Conservation (phyloP, 2,113 vertebrate species). For the Plestiodon gilberti region DNA sequence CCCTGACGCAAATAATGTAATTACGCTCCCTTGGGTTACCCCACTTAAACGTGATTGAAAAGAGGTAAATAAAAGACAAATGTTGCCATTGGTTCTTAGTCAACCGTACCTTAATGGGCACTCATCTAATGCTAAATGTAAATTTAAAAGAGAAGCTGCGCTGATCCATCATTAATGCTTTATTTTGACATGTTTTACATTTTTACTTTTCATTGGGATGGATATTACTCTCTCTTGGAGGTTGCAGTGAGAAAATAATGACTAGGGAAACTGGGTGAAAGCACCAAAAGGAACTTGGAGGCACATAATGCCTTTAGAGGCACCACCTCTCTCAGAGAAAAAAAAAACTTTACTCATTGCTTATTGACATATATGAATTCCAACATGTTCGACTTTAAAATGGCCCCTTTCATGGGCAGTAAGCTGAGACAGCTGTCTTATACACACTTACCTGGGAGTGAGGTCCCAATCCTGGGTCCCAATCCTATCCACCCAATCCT, state of each 20-base stretch:
- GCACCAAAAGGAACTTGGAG: neutral
- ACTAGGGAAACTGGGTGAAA: neutral
- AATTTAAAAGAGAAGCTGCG: neutral
- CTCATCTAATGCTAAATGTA: neutral
- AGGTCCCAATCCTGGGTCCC: too few species aligned
- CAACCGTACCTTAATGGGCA: fast-evolving
- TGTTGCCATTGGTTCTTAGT: neutral
- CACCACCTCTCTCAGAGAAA: neutral
- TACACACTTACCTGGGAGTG: neutral
- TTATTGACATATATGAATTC: neutral
- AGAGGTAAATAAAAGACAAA: neutral
- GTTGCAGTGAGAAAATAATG: neutral
- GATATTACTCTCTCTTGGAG: neutral
- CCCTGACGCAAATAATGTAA: neutral
- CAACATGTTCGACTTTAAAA: neutral
- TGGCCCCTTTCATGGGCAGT: neutral
- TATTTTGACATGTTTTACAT: neutral
- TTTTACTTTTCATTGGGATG: neutral
- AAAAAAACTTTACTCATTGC: neutral
- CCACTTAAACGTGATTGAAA: neutral
- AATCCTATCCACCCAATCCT: too few species aligned
- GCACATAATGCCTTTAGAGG: neutral
- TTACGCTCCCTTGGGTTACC: neutral
- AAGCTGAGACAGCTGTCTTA: neutral
- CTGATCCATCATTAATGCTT: neutral